Evolutionary conservation across 2,797 vertebrate species (phyloP).

Genomic region (Molothrus aeneus): DNA sequence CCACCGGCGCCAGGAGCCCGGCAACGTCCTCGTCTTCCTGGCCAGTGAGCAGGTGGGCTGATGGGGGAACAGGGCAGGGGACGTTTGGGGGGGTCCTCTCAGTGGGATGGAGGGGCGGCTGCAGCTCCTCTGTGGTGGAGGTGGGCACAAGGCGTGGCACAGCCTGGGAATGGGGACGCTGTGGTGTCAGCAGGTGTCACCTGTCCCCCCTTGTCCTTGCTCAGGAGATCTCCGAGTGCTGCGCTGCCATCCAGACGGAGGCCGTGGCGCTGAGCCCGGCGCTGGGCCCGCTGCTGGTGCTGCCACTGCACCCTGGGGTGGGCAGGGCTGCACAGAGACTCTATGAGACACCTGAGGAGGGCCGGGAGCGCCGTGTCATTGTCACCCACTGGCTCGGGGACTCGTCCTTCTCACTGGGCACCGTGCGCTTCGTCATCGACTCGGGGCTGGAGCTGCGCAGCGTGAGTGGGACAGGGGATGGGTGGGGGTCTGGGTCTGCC

Average conservation of each 20-base stretch:
- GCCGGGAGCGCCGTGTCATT: constrained; percentile 75
- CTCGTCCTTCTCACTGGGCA: constrained; percentile 86
- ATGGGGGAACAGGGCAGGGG: no score
- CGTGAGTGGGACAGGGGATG: constrained; percentile 70
- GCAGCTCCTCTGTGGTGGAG: neutral
- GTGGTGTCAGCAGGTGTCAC: rapidly evolving
- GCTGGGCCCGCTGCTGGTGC: constrained; percentile 77
- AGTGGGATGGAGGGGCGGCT: rapidly evolving
- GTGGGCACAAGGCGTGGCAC: rapidly evolving
- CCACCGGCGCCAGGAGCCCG: constrained; percentile 82
- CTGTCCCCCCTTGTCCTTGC: neutral
- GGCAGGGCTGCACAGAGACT: constrained; percentile 79
- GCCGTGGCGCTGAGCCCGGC: constrained; percentile 76
- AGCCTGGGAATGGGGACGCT: rapidly evolving
- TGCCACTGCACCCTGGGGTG: constrained; percentile 80
- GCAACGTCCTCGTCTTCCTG: constrained; percentile 89
- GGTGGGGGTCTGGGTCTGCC: neutral
- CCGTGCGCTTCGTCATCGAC: constrained; percentile 87
- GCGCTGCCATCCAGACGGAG: constrained; percentile 79
- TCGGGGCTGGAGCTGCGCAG: constrained; percentile 88
- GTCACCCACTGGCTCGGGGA: constrained; percentile 86
- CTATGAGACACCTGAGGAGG: constrained; percentile 75
- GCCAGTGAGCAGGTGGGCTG: constrained; percentile 85
- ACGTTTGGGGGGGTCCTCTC: neutral
- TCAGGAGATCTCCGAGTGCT: constrained; percentile 85